phyloP scores from a whole-genome alignment of 2,113 vertebrate species.

The Leiothrix lutea region DNA sequence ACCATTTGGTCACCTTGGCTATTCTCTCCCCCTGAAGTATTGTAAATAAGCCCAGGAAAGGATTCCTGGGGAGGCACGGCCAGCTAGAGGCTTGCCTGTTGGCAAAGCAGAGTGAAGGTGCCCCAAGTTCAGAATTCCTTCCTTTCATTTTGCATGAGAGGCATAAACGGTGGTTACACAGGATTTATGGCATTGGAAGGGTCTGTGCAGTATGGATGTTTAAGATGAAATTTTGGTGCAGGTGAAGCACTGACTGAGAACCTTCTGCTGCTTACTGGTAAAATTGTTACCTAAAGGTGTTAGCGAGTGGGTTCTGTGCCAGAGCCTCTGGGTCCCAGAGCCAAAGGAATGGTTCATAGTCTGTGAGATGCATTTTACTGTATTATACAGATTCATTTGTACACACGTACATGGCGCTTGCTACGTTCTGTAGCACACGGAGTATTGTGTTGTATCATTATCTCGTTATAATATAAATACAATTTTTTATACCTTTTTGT shows the following conservation, averaged over 20 bases:
- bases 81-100: not conserved
- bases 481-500: slow-evolving; percentile 84
- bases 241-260: not conserved
- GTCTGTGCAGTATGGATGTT: not conserved
- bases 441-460: slow-evolving; percentile 79
- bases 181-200: not conserved
- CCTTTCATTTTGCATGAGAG: not conserved
- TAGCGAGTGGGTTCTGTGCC: slow-evolving; percentile 77
- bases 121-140: not conserved
- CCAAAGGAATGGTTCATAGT: slow-evolving; percentile 68
- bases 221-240: not conserved
- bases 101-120: not conserved
- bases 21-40: not conserved
- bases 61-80: not conserved
- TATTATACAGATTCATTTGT: slow-evolving; percentile 60
- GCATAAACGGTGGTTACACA: not conserved
- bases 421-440: slow-evolving; percentile 69
- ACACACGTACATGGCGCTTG: slow-evolving; percentile 71
- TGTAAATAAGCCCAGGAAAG: not conserved
- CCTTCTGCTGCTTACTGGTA: not conserved
- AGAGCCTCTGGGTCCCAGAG: slow-evolving; percentile 80
- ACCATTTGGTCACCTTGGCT: not conserved
- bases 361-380: slow-evolving; percentile 75
- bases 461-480: slow-evolving; percentile 89
- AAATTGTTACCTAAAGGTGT: not conserved